Base-by-base conservation (phyloP, 2,797 vertebrate species). In the Tachyglossus aculeatus region DNA sequence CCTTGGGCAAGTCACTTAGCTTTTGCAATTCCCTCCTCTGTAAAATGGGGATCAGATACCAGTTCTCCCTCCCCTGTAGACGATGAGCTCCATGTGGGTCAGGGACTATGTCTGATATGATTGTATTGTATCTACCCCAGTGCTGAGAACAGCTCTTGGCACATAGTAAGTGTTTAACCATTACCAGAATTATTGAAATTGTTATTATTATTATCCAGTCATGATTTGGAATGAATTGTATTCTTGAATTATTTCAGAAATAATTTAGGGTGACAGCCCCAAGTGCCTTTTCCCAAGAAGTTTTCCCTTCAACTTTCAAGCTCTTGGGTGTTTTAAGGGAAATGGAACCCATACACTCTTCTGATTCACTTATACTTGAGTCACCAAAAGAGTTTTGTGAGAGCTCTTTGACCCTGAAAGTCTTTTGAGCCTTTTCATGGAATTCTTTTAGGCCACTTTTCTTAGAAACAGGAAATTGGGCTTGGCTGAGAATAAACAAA, bases 211-310 rank as follows among this genome's bases (percentile, higher is more conserved):
- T 67, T 31, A 34, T 24, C 72, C 27, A 63, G 4, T 10, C 29
- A 51, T 40, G 43, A 65, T 74, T 53, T 70, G 21, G 63, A 67
- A 37, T 53, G 41, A 33, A 56, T 22, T 31, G 12, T 55, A 47
- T 52, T 77, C 39, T 39, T 50, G 9, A 74, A 65, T 78, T 77
- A 68, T 34, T 74, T 74, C 76, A 45, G 54, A 65, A 79, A 52
- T 74, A 59, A 48, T 65, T 43, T 5, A 21, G 43, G 24, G 36
- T 74, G 78, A 65, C 60, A 60, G 56, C 19, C 25, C 44, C 51
- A 82, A 25, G 51, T 24, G 61, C 25, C 37, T 64, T 74, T 80
- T 78, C 45, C 11, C 11, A 70, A 32, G 55, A 64, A 3, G n/a
- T 44, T 47, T 50, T 10, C 41, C 12, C 14, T 11, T 78, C 11